phyloP scores from a whole-genome alignment of 2,113 vertebrate species.

The Cryptomyrus ogoouensis region DNA sequence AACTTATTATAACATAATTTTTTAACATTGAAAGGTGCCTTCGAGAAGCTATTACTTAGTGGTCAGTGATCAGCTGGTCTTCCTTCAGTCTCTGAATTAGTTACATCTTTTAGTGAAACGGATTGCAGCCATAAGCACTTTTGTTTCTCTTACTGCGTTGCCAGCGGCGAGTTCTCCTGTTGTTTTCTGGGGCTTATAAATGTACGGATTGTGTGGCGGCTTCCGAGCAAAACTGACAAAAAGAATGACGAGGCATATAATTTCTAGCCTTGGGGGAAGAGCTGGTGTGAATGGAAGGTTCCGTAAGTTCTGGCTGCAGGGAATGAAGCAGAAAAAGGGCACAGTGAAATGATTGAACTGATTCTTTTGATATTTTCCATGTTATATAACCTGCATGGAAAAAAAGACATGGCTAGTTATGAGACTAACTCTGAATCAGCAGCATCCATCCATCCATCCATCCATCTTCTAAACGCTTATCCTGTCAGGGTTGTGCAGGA shows the following conservation, averaged over 20 bases:
- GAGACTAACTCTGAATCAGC: background rate
- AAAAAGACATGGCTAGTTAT: background rate
- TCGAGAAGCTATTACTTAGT: background rate
- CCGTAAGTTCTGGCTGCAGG: background rate
- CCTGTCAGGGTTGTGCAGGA: background rate
- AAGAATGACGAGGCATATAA: background rate
- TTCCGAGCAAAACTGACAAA: background rate
- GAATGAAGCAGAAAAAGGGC: background rate
- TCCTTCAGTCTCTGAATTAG: background rate
- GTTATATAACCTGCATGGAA: background rate
- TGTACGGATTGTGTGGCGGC: background rate
- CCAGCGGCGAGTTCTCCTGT: background rate
- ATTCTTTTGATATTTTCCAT: background rate
- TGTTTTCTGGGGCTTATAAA: background rate
- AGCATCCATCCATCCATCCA: background rate
- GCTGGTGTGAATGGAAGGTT: background rate
- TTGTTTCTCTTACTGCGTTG: too few relatives aligned
- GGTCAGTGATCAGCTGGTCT: background rate
- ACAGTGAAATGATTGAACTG: background rate
- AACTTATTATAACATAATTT: background rate
- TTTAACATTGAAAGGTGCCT: background rate
- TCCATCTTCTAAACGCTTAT: background rate
- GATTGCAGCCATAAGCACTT: too few relatives aligned
- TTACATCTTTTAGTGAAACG: background rate
- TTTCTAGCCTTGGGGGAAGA: background rate